These are phyloP conservation scores for Okapia johnstoni DNA, from an alignment of 2,113 vertebrate genomes.

Conservation along the genomic window DNA sequence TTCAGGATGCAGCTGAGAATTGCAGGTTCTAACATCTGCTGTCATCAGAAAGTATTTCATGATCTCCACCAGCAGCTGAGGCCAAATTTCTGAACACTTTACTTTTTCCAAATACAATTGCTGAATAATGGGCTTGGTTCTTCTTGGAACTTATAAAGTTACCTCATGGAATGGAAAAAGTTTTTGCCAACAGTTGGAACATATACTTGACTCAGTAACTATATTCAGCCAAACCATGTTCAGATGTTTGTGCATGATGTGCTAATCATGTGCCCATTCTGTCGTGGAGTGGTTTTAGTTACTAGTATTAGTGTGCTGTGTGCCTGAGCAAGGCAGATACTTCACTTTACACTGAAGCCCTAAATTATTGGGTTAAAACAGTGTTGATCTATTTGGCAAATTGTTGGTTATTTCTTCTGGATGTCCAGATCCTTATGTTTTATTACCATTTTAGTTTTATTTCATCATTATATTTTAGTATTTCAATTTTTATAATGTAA, in stretches of 20 bases:
- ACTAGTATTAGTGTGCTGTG: not conserved
- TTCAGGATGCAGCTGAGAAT: slow-evolving; percentile 29
- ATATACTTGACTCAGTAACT: not conserved
- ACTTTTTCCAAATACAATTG: slow-evolving; percentile 66
- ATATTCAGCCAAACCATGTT: slow-evolving; percentile 38
- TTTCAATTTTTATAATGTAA: not conserved
- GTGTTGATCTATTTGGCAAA: not conserved
- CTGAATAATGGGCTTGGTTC: slow-evolving; percentile 67
- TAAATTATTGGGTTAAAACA: slow-evolving; percentile 35
- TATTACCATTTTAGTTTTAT: slow-evolving; percentile 27
- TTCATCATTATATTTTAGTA: slow-evolving; percentile 50
- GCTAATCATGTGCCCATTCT: not conserved
- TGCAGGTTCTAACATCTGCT: slow-evolving; percentile 45
- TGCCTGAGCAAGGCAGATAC: not conserved
- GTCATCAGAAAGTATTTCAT: slow-evolving; percentile 52
- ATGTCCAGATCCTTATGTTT: not conserved
- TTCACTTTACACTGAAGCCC: not conserved
- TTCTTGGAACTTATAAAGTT: slow-evolving; percentile 49
- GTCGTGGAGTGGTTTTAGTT: not conserved
- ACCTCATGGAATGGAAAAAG: slow-evolving; percentile 63
- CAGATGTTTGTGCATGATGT: not conserved
- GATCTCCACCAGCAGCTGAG: slow-evolving; percentile 9
- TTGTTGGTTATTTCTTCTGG: slow-evolving; percentile 24
- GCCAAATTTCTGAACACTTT: slow-evolving; percentile 44
- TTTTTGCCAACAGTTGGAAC: slow-evolving; percentile 45